Evolutionary conservation across 2,797 vertebrate species (phyloP), one percentile per base, ranked within the genome.

Genomic region (Hylomyscus alleni): DNA sequence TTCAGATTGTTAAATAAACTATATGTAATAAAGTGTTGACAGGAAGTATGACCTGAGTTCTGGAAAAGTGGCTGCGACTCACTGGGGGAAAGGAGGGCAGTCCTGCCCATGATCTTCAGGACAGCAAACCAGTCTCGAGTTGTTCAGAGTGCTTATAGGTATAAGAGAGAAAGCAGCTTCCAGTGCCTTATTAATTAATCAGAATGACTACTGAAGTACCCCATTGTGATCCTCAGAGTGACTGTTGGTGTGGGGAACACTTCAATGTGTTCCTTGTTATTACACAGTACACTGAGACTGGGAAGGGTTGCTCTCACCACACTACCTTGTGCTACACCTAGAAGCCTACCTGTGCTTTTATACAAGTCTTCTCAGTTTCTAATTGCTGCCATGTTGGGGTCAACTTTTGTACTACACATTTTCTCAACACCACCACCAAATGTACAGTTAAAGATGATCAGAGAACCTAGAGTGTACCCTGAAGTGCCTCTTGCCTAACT

Each of bases 211-310:
- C 73, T 95, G 83, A 40, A 40, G 90, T 78, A 97, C 97, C 97
- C 14, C 0, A 56, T 37, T 73, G 40, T n/a, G n/a, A 20, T 77
- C 94, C 96, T 99, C 98, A 99, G 94, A 99, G 97, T 97, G 99
- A 99, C 98, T 99, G 98, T 58, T 97, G 98, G 37, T 98, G 96
- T 7, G 99, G 94, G 47, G 98, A 99, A 94, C 99, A 99, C 87
- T 99, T 99, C 98, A 99, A 99, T 98, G 96, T 99, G 99, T 98
- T 99, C 99, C 99, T 99, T 99, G 98, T 99, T 99, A 98, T 99
- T 99, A 97, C 99, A 99, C 14, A 99, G 98, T 31, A 99, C 99
- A 54, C 99, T 99, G 97, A 99, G 99, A 93, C 99, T 98, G 0
- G 56, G 4, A 50, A 62, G 97, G 0, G 99, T 99, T 89, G 99